A percentile compares a stretch with the other conserved stretches of the same genome.
Conservation (phyloP, 23 tunicate species). For the Styela plicata region DNA sequence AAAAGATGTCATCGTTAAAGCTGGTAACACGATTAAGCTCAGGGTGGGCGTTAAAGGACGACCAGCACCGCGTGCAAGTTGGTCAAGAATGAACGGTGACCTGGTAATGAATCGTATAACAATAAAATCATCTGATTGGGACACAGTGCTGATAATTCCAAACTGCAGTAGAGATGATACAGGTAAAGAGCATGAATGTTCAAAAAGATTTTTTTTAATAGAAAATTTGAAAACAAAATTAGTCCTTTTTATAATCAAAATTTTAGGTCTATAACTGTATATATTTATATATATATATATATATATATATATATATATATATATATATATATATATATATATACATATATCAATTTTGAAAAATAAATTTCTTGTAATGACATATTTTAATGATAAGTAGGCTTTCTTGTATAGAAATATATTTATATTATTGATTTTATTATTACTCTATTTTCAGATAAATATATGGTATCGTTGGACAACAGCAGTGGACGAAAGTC, state of each 20-base stretch:
- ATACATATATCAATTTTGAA: too few species aligned
- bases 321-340: too few species aligned
- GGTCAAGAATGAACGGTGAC: constrained; percentile 36
- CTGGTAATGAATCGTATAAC: not conserved
- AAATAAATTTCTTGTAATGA: too few species aligned
- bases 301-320: too few species aligned
- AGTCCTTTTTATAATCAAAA: too few species aligned
- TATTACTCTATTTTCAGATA: constrained; percentile 15
- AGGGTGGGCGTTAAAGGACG: constrained; percentile 18
- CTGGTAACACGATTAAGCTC: constrained; percentile 26
- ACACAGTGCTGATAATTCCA: constrained; percentile 11
- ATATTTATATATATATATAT: too few species aligned
- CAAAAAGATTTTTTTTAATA: too few species aligned
- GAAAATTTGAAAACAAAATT: too few species aligned
- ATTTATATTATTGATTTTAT: too few species aligned
- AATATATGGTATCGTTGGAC: constrained; percentile 28
- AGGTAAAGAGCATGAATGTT: not conserved
- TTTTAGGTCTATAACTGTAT: too few species aligned
- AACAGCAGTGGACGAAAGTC: constrained; percentile 32
- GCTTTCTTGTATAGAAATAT: too few species aligned
- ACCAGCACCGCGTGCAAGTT: constrained; percentile 39
- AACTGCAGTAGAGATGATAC: constrained; percentile 36
- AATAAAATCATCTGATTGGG: constrained; percentile 32
- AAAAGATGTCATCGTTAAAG: constrained; percentile 14
- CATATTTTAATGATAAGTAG: too few species aligned